These are phyloP conservation scores for Lycopodina hypogea DNA, from an alignment of 37 sponge, comb jelly and placozoan species.

Conservation along the genomic window DNA sequence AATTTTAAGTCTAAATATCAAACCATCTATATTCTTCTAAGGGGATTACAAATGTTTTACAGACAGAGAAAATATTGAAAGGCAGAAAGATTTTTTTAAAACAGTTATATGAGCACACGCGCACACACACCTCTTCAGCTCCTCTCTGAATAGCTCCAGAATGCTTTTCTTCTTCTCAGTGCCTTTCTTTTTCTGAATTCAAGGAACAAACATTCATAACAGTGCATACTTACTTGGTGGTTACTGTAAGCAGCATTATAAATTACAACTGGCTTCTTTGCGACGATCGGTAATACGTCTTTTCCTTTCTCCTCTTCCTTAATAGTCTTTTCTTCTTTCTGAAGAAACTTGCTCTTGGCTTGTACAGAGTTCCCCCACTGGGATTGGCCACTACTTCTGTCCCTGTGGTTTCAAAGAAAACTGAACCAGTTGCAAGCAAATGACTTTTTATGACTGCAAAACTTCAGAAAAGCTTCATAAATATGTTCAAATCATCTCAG, in stretches of 20 bases:
- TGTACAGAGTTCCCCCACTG: conserved; percentile 55
- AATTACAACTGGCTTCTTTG: too few species aligned
- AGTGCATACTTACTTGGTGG: conserved; percentile 27
- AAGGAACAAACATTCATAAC: neutral
- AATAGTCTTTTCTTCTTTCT: conserved; percentile 10
- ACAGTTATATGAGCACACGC: too few species aligned
- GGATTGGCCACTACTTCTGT: neutral
- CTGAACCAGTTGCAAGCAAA: too few species aligned
- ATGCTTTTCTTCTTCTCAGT: conserved; percentile 93
- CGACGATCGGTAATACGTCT: too few species aligned
- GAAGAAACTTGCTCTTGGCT: conserved; percentile 31
- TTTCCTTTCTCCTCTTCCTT: conserved; percentile 17
- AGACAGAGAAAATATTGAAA: too few species aligned
- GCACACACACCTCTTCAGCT: conserved; percentile 92
- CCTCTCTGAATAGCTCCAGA: conserved; percentile 95
- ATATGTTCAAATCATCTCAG: conserved; percentile 17
- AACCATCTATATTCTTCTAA: too few species aligned
- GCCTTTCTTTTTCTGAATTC: conserved; percentile 72
- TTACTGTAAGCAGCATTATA: conserved; percentile 14
- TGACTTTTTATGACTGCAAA: too few species aligned
- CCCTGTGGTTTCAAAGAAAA: neutral
- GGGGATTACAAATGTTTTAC: too few species aligned
- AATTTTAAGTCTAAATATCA: too few species aligned
- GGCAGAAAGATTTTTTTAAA: too few species aligned
- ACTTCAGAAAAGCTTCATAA: neutral